Conservation (phyloP, 2,888 invertebrate genomes). For the Torymus aiolomorphi region DNA sequence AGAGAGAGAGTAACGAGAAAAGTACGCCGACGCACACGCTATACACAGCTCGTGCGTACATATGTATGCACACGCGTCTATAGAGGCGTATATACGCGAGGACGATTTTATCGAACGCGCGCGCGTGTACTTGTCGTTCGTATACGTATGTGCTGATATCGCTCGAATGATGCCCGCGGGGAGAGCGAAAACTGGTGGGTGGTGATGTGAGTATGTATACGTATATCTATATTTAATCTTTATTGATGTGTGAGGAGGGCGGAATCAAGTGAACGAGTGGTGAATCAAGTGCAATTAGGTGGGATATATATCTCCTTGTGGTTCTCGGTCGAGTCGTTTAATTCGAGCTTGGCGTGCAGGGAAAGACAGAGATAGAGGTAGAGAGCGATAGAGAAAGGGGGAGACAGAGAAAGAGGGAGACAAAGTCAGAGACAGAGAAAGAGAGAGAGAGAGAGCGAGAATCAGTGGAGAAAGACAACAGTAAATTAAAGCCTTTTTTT, state of each 20-base stretch:
- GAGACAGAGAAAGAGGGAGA: conserved; percentile 1
- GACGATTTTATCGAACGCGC: conserved; percentile 29
- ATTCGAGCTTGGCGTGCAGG: conserved; percentile 48
- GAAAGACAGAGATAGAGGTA: not conserved
- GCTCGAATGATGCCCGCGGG: conserved; percentile 19
- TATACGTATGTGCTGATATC: conserved; percentile 23
- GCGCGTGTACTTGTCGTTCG: not conserved
- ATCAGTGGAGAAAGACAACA: too few species aligned
- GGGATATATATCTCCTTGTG: conserved; percentile 18
- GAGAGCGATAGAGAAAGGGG: not conserved
- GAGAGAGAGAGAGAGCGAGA: not conserved
- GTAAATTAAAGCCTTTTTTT: too few species aligned
- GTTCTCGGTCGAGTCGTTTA: conserved; percentile 53
- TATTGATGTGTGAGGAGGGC: not conserved
- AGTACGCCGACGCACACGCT: conserved; percentile 10
- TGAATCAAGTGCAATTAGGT: conserved; percentile 46
- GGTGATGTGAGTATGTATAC: not conserved
- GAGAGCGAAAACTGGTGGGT: conserved; percentile 2
- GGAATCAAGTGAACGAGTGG: conserved; percentile 34
- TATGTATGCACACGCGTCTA: not conserved
- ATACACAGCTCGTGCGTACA: not conserved
- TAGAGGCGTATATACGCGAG: not conserved
- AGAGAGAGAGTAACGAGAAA: conserved; percentile 37
- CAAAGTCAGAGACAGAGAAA: not conserved
- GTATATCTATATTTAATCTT: conserved; percentile 3